These are phyloP conservation scores for Lasioglossum figueresi DNA, from an alignment of 2,888 invertebrate species.

Conservation along the genomic window DNA sequence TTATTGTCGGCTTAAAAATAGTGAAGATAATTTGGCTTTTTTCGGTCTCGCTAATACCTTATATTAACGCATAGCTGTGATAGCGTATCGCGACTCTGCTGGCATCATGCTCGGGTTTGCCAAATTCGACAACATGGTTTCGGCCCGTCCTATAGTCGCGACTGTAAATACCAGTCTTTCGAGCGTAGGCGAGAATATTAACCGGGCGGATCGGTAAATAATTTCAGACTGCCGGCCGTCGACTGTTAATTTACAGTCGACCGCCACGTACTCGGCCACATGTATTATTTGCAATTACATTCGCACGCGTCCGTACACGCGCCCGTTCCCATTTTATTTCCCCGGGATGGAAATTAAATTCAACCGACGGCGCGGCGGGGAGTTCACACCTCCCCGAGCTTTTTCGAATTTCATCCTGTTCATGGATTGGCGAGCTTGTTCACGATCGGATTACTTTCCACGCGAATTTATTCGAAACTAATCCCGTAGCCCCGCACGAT, in stretches of 20 bases:
- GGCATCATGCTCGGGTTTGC: too few relatives aligned
- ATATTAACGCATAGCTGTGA: neutral
- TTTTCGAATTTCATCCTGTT: constrained; percentile 5
- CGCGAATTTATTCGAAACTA: neutral
- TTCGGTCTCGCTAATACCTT: neutral
- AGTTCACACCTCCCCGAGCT: neutral
- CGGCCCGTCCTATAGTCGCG: neutral
- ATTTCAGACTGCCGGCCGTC: neutral
- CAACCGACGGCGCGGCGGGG: neutral
- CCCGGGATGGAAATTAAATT: neutral
- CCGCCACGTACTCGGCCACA: neutral
- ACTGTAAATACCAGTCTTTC: neutral
- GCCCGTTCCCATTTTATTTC: neutral
- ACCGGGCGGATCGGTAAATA: neutral
- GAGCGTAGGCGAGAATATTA: neutral
- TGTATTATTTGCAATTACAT: constrained; percentile 21
- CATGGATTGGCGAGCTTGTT: neutral
- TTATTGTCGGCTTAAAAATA: neutral
- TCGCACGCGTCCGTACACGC: neutral
- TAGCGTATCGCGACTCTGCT: neutral
- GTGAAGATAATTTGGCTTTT: neutral
- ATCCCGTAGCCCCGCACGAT: neutral
- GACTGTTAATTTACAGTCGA: constrained; percentile 23
- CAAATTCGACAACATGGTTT: neutral
- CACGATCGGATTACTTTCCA: neutral